Evolutionary conservation across 2,888 invertebrate genomes (phyloP), one percentile per base, ranked within the genome.

Genomic region (Heliothis peltigera): DNA sequence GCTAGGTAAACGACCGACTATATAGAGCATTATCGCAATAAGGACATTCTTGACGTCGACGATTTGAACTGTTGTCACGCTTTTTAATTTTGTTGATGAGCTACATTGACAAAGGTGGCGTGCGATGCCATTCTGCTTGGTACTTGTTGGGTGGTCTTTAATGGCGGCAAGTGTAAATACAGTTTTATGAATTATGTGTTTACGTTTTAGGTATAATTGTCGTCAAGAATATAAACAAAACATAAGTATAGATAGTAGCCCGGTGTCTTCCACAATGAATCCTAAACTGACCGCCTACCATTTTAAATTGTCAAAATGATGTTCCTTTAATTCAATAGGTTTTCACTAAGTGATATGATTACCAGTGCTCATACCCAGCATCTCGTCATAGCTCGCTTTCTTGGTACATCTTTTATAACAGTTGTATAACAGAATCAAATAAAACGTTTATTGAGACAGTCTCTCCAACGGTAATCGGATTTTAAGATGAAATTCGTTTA

Each of bases 1-100:
- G 70, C 69, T 84, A 82, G 87, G 87, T 87, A 85, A 88, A 86
- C 81, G 87, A 86, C 88, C 89, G 78, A 57, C 68, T 64, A 83
- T 84, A 81, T 82, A 73, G 84, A 81, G 81, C 81, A 77, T 77
- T 73, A 81, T 49, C 75, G 75, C 64, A 70, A 69, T 76, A 74
- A 81, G 80, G 82, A 81, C 79, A 81, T 81, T 74, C 79, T 64
- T 79, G 42, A 70, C 48, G 63, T 39, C 15, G 63, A 46, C 59
- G 57, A 71, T 65, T 66, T 58, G 47, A 47, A 56, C 52, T 22
- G 56, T 22, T 52, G 58, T 59, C 70, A 63, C 56, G 62, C 42
- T 64, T 70, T 66, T 68, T 32, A 48, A 59, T 32, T 54, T 61
- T 52, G 21, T 46, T 64, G 49, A 72, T 60, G 35, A 54, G 12